Percentiles rank a stretch among this genome's conserved stretches.
These are phyloP conservation scores for Heteractis magnifica DNA, from an alignment of 92 coral and sea anemone genomes.

Conservation along the genomic window DNA sequence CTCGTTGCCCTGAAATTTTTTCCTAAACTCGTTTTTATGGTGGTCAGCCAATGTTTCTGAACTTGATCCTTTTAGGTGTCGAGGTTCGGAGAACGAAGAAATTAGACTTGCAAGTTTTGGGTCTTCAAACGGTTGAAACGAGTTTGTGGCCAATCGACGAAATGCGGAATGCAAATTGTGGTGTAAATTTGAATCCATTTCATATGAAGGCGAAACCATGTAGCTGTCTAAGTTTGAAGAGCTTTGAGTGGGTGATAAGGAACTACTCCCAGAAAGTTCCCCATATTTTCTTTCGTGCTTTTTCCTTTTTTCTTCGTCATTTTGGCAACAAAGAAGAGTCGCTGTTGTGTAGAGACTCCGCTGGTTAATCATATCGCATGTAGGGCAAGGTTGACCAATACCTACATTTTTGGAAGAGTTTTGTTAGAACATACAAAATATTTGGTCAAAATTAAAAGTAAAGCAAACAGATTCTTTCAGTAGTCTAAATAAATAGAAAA, in stretches of 20 bases:
- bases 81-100: constrained; percentile 65
- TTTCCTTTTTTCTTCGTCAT: not conserved
- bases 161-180: constrained; percentile 15
- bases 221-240: not conserved
- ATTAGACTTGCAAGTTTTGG: constrained; percentile 69
- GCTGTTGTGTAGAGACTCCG: constrained; percentile 25
- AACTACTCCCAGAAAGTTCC: not conserved
- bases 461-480: no score
- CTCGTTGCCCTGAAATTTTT: constrained; percentile 84
- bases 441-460: no score
- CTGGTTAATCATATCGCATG: constrained; percentile 36
- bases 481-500: no score
- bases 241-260: not conserved
- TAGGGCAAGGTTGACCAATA: constrained; percentile 26
- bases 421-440: not conserved
- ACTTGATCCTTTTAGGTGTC: constrained; percentile 40
- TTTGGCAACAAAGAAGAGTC: constrained; percentile 21
- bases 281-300: not conserved
- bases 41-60: constrained; percentile 72
- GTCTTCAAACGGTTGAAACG: constrained; percentile 24
- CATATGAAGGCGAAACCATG: not conserved
- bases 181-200: constrained; percentile 7
- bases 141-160: constrained; percentile 8
- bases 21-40: constrained; percentile 82
- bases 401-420: constrained; percentile 7